Conservation (phyloP, 2,113 vertebrate species). For the Sylvia atricapilla region DNA sequence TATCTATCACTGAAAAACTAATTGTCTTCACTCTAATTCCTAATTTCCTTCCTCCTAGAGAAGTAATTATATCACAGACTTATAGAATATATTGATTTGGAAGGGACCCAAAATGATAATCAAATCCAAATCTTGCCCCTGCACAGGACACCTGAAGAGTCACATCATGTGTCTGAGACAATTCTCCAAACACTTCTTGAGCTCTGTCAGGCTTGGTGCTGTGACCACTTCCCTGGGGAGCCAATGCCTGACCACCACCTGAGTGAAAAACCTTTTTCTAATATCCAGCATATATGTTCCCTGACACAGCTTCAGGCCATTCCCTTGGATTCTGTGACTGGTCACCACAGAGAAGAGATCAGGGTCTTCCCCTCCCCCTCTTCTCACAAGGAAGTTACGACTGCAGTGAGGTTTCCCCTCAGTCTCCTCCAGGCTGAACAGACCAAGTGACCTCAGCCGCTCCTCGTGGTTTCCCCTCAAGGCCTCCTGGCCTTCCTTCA, state of each 20-base stretch:
- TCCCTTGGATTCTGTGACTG: accelerated
- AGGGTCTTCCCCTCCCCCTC: background rate
- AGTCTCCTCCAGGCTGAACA: background rate
- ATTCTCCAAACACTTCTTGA: background rate
- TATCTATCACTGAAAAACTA: background rate
- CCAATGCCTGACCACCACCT: accelerated
- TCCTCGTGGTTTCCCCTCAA: background rate
- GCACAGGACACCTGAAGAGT: background rate
- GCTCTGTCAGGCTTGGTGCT: background rate
- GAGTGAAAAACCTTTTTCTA: background rate
- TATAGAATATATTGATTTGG: background rate
- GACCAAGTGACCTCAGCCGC: accelerated
- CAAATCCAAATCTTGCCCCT: too few relatives aligned
- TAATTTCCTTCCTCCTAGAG: background rate
- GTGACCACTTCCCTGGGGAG: background rate
- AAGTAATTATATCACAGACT: background rate
- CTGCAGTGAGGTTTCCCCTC: background rate
- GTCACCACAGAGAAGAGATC: background rate
- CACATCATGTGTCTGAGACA: background rate
- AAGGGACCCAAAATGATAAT: background rate
- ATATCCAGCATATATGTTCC: accelerated
- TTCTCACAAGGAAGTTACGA: background rate
- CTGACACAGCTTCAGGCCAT: background rate
- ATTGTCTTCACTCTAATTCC: background rate
- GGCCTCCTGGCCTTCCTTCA: background rate